Base-by-base conservation (phyloP, 2,888 invertebrate genomes). In the Tromatobia lineatoria region DNA sequence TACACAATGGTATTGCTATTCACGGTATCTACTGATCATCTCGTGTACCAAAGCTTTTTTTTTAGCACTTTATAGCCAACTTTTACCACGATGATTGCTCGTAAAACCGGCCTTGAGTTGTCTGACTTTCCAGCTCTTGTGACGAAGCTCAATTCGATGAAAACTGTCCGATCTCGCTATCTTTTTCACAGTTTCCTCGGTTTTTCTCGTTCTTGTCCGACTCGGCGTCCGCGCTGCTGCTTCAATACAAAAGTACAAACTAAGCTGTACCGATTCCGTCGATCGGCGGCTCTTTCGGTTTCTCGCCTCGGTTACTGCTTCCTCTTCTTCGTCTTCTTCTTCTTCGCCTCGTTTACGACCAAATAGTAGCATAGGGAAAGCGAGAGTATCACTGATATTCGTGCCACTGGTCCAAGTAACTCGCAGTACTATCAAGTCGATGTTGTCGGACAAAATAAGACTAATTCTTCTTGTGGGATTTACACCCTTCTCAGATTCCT, bases 361-460 rank as follows among this genome's bases (percentile, higher is more conserved):
- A 59, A 74, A 74, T 42, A 47, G 83, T 84, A 47, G 80, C 83
- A 84, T 84, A 84, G 66, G 83, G 83, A 70, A 74, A 74, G 70
- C 18, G 70, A 52, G 38, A 38, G 47, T 59, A 13, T 77, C 69
- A 57, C 73, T 23, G 69, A 64, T 47, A 52, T 45, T 67, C 57
- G 52, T 67, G 52, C 66, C 57, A 67, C 54, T 50, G 11, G 42
- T 25, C 76, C 18, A 50, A 67, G 50, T 59, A 25, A 54, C 23
- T 18, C 59, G n/a, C 23, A 7, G 45, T 8, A 50, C 54, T 29
- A n/a, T 29, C 15, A n/a, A 59, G 7, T 29, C 25, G 15, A 29
- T 29, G n/a, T 7, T 29, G 52, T 38, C n/a, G 29, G 25, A 50
- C 20, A 15, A 29, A 23, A 59, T 42, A 1, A 38, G 8, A 2